Evolutionary conservation across 2,888 invertebrate species (phyloP).

Genomic region (Ecdyonurus torrentis): DNA sequence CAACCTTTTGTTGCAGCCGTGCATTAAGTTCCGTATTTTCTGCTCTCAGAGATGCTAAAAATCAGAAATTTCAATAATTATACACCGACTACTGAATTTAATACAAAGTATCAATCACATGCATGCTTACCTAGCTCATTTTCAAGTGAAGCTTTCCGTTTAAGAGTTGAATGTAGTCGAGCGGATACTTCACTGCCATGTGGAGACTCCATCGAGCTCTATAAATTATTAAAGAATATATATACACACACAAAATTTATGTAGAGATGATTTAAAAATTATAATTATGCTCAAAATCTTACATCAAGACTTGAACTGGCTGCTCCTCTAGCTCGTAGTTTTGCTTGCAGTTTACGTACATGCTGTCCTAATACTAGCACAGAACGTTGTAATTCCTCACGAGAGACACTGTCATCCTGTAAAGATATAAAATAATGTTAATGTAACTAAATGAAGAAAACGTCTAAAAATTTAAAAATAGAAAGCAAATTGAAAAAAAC

Average conservation of each 20-base stretch:
- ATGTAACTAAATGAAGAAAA: no score
- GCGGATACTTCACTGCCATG: not conserved
- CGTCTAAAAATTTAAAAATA: no score
- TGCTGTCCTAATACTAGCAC: not conserved
- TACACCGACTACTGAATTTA: no score
- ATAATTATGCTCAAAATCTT: not conserved
- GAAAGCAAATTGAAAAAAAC: no score
- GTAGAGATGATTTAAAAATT: not conserved
- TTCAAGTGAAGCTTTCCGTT: not conserved
- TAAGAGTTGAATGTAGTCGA: not conserved
- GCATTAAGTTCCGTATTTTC: not conserved
- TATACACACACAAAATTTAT: no score
- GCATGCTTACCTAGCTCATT: not conserved
- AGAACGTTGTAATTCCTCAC: not conserved
- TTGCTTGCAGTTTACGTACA: not conserved
- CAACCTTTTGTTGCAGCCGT: not conserved
- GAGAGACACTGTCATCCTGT: not conserved
- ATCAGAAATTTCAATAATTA: not conserved
- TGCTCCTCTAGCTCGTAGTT: not conserved
- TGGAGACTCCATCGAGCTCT: not conserved
- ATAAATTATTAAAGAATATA: not conserved
- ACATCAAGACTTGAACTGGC: not conserved
- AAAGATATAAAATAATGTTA: no score
- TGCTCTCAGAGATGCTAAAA: not conserved
- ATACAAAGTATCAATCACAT: no score